Base-by-base conservation (phyloP, 2,888 invertebrate genomes). In the Microctonus aethiopoides region DNA sequence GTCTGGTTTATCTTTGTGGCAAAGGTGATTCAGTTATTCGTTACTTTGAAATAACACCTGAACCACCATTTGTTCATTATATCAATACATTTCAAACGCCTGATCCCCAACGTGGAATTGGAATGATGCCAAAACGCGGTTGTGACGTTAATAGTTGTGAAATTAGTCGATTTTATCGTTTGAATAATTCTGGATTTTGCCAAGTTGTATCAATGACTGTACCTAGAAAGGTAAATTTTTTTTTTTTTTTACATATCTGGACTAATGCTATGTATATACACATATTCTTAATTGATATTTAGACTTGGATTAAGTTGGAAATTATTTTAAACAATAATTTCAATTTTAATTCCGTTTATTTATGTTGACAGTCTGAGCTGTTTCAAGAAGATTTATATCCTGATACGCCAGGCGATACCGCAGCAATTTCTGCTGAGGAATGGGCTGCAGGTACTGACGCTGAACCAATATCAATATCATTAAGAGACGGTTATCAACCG, bases 151-250 rank as follows among this genome's bases (percentile, higher is more conserved):
- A 93, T 75, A 93, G 93, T 75, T 98, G 98, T 87, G 99, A 99
- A 90, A 96, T 99, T 79, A 90, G 94, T 79, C 93, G 98, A 86
- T 98, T 99, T 89, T 99, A 96, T 89, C 92, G 98, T 79, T 91
- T 99, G 71, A 98, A 98, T 88, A 96, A 96, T 87, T 95, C 95
- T 34, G 96, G 96, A 67, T 89, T 97, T 64, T 97, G 97, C 87
- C 98, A 98, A 90, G 95, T 94, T 75, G 91, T 97, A 71, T 96
- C 97, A n/a, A 97, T 99, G 97, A 98, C 98, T 68, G 98, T 98
- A 70, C 98, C 98, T 26, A 91, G 98, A 86, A 98, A 98, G 89
- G 92, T 91, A 82, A 81, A 73, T 68, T 61, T 64, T n/a, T 11
- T 61, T 66, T 61, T n/a, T n/a, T n/a, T n/a, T n/a, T n/a, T n/a